phyloP scores from a whole-genome alignment of 2,797 vertebrate genomes.

The Molossus alvarezi region DNA sequence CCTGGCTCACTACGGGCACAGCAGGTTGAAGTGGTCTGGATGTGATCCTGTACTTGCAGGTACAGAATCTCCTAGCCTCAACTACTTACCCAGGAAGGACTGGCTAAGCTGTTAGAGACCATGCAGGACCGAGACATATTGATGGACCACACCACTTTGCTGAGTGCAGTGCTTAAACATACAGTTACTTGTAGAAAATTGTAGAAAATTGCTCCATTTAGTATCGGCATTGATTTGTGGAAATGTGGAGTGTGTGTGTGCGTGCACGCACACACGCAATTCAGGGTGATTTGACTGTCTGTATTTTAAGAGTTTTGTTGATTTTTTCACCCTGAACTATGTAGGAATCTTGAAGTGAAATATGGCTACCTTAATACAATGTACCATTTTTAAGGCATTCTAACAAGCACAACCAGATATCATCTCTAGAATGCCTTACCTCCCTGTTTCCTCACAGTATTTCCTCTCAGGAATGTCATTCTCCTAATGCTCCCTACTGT shows the following conservation, averaged over 20 bases:
- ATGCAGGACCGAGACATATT: neutral
- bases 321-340: conserved; percentile 61
- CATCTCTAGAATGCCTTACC: neutral
- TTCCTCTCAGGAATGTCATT: neutral
- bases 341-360: conserved; percentile 62
- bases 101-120: neutral
- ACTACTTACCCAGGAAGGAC: neutral
- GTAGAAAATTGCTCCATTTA: conserved; percentile 72
- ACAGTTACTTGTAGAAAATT: conserved; percentile 67
- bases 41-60: neutral
- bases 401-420: conserved; percentile 6
- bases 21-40: neutral
- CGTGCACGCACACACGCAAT: neutral
- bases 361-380: conserved; percentile 10
- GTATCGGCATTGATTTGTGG: conserved; percentile 71
- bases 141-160: conserved; percentile 19
- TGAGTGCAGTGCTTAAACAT: conserved; percentile 47
- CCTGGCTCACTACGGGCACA: neutral
- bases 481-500: neutral
- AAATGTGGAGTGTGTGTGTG: neutral
- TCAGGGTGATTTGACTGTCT: conserved; percentile 59
- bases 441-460: neutral
- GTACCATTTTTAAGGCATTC: conserved; percentile 45
- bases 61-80: neutral
- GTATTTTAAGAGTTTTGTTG: conserved; percentile 61